phyloP scores from a whole-genome alignment of 2,888 invertebrate genomes.

The Ctenicera cuprea region DNA sequence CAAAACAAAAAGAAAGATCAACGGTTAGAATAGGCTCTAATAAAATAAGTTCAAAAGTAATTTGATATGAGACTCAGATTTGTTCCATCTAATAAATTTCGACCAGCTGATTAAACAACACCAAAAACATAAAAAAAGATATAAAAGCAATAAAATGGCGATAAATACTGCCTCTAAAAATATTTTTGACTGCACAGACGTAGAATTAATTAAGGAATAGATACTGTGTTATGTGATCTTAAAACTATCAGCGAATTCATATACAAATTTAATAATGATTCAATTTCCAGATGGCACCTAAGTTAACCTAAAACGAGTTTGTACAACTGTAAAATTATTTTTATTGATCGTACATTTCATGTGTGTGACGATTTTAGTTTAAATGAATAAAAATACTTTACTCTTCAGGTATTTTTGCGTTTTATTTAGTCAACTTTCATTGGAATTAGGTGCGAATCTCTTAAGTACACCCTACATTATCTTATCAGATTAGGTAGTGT shows the following conservation, averaged over 20 bases:
- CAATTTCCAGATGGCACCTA: neutral
- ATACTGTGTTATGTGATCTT: conserved; percentile 9
- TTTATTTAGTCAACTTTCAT: no score
- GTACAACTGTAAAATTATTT: neutral
- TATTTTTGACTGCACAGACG: no score
- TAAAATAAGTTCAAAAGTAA: no score
- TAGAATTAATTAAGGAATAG: neutral
- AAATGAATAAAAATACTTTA: no score
- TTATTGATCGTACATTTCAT: neutral
- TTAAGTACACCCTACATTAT: neutral
- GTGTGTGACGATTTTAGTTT: neutral
- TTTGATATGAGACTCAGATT: no score
- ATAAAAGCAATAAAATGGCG: neutral
- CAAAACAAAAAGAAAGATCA: no score
- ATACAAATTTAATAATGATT: neutral
- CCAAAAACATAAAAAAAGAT: neutral
- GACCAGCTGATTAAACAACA: no score
- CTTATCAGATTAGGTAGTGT: neutral
- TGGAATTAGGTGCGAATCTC: neutral
- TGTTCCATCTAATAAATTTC: no score
- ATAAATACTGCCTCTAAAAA: no score
- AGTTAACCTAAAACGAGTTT: neutral
- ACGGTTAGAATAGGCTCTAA: no score
- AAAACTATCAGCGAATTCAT: conserved; percentile 7
- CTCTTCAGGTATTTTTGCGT: no score